phyloP scores from a whole-genome alignment of 2,888 invertebrate genomes.

The Microctonus hyperodae region DNA sequence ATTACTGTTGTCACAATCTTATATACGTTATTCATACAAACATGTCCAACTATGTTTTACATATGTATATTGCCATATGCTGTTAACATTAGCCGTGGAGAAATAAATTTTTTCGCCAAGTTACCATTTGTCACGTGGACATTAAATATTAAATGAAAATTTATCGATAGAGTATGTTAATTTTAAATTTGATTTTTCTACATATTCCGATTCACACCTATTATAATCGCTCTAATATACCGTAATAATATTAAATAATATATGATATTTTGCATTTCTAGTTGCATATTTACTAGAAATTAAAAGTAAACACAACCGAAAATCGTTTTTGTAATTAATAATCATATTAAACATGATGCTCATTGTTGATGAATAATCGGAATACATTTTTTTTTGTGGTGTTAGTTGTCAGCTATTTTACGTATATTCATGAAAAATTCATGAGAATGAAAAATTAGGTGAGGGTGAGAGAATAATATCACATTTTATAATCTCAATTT shows the following conservation, averaged over 20 bases:
- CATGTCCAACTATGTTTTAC: conserved; percentile 17
- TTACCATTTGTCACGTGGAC: not conserved
- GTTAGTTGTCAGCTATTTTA: not conserved
- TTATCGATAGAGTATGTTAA: not conserved
- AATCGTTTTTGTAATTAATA: too few relatives aligned
- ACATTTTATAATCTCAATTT: not conserved
- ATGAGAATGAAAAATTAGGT: not conserved
- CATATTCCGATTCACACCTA: not conserved
- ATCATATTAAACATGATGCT: not conserved
- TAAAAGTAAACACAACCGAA: too few relatives aligned
- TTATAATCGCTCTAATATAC: not conserved
- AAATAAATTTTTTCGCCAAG: conserved; percentile 10
- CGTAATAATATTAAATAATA: not conserved
- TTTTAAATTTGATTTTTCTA: not conserved
- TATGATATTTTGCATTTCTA: too few relatives aligned
- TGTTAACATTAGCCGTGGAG: conserved; percentile 8
- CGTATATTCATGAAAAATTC: not conserved
- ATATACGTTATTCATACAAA: conserved; percentile 13
- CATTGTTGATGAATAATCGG: not conserved
- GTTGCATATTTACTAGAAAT: too few relatives aligned
- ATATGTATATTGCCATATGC: conserved; percentile 1
- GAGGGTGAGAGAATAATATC: not conserved
- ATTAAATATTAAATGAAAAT: conserved; percentile 8
- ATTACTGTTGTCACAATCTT: conserved; percentile 11
- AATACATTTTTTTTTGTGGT: not conserved